A percentile compares a stretch with the other conserved stretches of the same genome.
These are phyloP conservation scores for Tenthredo mesomela DNA, from an alignment of 2,888 invertebrate genomes.

Conservation along the genomic window DNA sequence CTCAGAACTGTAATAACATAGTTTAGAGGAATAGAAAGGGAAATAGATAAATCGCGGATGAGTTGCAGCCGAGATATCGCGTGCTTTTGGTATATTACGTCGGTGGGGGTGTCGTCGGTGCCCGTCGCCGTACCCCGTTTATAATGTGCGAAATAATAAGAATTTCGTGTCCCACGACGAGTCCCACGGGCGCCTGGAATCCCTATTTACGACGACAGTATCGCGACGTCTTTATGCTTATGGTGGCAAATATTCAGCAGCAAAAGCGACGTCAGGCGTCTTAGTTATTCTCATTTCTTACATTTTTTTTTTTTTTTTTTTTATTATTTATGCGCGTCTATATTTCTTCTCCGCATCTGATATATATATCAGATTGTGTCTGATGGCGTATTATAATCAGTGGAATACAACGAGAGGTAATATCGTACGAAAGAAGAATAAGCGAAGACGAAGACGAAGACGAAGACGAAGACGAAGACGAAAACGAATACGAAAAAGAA, in stretches of 20 bases:
- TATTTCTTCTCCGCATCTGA: neutral
- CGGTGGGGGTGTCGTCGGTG: slow-evolving; percentile 11
- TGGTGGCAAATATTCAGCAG: neutral
- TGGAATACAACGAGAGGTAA: too few relatives aligned
- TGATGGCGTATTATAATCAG: neutral
- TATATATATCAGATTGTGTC: neutral
- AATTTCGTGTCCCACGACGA: slow-evolving; percentile 63
- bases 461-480: too few relatives aligned
- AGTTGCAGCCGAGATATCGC: slow-evolving; percentile 19
- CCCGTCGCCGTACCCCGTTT: slow-evolving; percentile 53
- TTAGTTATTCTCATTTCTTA: neutral
- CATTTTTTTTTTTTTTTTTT: neutral
- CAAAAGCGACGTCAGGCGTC: neutral
- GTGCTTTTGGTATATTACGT: slow-evolving; percentile 3
- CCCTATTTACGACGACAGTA: slow-evolving; percentile 66
- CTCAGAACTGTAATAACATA: neutral
- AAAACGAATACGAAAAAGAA: too few relatives aligned
- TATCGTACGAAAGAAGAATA: too few relatives aligned
- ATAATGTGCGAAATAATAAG: slow-evolving; percentile 68
- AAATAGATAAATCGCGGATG: neutral
- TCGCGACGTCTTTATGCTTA: slow-evolving; percentile 55
- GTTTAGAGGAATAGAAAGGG: neutral
- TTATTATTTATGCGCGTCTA: neutral
- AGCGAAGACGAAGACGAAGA: too few relatives aligned
- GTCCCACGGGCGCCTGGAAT: slow-evolving; percentile 60